A percentile compares a stretch with the other conserved stretches of the same genome.
Evolutionary conservation across 2,113 vertebrate genomes (phyloP).

Genomic region (Brachirus orientalis): DNA sequence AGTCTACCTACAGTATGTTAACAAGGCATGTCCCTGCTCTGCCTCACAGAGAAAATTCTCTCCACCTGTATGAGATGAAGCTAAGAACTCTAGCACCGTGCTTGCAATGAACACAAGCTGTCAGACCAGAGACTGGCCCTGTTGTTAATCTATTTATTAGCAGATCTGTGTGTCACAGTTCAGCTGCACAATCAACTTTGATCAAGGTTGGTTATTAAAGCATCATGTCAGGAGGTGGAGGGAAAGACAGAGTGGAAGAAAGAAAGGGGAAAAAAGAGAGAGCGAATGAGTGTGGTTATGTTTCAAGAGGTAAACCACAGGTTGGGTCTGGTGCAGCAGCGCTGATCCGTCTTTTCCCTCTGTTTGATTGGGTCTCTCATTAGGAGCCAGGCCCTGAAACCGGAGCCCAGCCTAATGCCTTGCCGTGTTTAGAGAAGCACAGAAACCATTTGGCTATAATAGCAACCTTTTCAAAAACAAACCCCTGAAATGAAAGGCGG

Average conservation of each 20-base stretch:
- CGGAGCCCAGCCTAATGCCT: slow-evolving; percentile 80
- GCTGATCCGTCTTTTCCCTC: slow-evolving; percentile 79
- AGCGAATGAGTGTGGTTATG: slow-evolving; percentile 62
- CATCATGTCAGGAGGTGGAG: slow-evolving; percentile 63
- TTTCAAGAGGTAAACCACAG: slow-evolving; percentile 81
- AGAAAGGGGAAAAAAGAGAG: slow-evolving; percentile 37
- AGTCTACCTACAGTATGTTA: neutral
- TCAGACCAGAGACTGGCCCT: slow-evolving; percentile 32
- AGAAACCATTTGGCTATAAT: slow-evolving; percentile 82
- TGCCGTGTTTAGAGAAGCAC: slow-evolving; percentile 80
- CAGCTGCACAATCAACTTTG: slow-evolving; percentile 73
- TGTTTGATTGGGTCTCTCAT: slow-evolving; percentile 82
- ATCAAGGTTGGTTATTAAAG: slow-evolving; percentile 63
- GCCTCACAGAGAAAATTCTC: slow-evolving; percentile 29
- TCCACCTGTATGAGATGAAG: slow-evolving; percentile 14
- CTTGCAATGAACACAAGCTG: slow-evolving; percentile 33
- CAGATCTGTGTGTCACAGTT: slow-evolving; percentile 56
- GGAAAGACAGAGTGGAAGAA: slow-evolving; percentile 34
- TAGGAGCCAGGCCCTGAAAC: slow-evolving; percentile 81
- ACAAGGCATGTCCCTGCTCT: neutral
- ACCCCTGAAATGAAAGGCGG: slow-evolving; percentile 76
- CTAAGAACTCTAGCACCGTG: slow-evolving; percentile 26
- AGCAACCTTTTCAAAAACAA: slow-evolving; percentile 82
- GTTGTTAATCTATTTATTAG: slow-evolving; percentile 73
- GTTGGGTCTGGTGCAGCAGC: slow-evolving; percentile 75